These are phyloP conservation scores for Tricholauxania praeusta DNA, from an alignment of 2,888 invertebrate genomes.

Conservation along the genomic window DNA sequence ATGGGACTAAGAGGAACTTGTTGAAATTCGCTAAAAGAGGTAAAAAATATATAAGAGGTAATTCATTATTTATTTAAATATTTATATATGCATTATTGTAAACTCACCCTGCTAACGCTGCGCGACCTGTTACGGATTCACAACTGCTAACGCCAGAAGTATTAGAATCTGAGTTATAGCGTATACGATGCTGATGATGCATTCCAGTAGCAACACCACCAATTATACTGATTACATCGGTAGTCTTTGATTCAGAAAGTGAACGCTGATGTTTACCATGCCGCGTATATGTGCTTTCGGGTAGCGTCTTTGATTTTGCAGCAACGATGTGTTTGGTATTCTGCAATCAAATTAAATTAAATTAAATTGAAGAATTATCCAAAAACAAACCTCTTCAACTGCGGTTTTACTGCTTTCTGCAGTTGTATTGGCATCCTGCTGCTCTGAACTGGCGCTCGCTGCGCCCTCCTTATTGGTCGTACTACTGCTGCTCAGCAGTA, in stretches of 20 bases:
- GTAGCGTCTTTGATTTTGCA: conserved; percentile 70
- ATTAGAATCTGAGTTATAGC: conserved; percentile 78
- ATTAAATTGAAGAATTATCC: neutral
- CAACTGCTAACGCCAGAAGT: conserved; percentile 87
- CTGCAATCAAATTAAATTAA: neutral
- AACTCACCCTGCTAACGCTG: conserved; percentile 73
- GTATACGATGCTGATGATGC: conserved; percentile 68
- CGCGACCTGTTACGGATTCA: conserved; percentile 77
- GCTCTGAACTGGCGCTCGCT: conserved; percentile 48
- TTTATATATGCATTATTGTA: neutral
- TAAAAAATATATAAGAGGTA: neutral
- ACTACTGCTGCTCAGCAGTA: conserved; percentile 53
- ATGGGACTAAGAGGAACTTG: conserved; percentile 88
- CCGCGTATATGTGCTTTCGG: conserved; percentile 66
- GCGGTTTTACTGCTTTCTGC: conserved; percentile 57
- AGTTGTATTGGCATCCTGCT: conserved; percentile 59
- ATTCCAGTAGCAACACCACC: conserved; percentile 47
- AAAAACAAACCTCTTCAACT: conserved; percentile 41
- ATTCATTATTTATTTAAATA: neutral
- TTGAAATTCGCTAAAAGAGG: conserved; percentile 73
- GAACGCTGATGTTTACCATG: conserved; percentile 73
- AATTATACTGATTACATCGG: conserved; percentile 70
- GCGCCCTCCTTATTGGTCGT: conserved; percentile 43
- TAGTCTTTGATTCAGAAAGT: conserved; percentile 78
- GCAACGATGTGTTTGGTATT: conserved; percentile 34